A percentile compares a stretch with the other conserved stretches of the same genome.
These are phyloP conservation scores for Lasius platythorax DNA, from an alignment of 2,888 invertebrate species.

Conservation along the genomic window DNA sequence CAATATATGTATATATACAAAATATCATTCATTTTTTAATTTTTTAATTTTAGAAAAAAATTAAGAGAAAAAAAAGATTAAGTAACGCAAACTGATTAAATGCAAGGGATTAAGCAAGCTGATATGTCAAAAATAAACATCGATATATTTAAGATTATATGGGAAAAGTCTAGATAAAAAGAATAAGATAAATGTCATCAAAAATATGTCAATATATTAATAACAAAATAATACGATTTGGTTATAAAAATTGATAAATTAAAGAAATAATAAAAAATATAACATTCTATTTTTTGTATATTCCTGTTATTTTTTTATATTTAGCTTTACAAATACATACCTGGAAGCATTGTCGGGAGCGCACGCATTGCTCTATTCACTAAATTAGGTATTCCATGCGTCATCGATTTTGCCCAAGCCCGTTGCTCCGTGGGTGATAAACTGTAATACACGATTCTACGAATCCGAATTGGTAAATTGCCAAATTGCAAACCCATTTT, in stretches of 20 bases:
- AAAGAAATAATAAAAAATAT: neutral
- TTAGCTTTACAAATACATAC: slow-evolving; percentile 50
- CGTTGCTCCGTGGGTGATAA: slow-evolving; percentile 68
- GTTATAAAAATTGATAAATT: neutral
- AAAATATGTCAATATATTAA: neutral
- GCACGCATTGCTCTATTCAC: slow-evolving; percentile 31
- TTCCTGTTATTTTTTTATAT: neutral
- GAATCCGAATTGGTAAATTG: slow-evolving; percentile 72
- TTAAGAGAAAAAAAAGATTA: neutral
- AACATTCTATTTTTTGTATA: neutral
- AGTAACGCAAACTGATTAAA: neutral
- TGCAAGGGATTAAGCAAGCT: neutral
- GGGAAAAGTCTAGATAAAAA: neutral
- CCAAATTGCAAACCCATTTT: slow-evolving; percentile 70
- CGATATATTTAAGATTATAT: neutral
- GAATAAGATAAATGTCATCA: neutral
- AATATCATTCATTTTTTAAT: neutral
- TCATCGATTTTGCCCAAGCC: slow-evolving; percentile 66
- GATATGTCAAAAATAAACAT: neutral
- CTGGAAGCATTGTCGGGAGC: slow-evolving; percentile 57
- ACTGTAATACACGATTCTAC: slow-evolving; percentile 66
- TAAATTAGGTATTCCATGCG: slow-evolving; percentile 63
- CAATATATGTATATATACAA: neutral
- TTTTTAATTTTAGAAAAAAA: neutral
- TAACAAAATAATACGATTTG: neutral